Base-by-base conservation (phyloP, 2,888 invertebrate genomes). In the Cheilosia vernalis region DNA sequence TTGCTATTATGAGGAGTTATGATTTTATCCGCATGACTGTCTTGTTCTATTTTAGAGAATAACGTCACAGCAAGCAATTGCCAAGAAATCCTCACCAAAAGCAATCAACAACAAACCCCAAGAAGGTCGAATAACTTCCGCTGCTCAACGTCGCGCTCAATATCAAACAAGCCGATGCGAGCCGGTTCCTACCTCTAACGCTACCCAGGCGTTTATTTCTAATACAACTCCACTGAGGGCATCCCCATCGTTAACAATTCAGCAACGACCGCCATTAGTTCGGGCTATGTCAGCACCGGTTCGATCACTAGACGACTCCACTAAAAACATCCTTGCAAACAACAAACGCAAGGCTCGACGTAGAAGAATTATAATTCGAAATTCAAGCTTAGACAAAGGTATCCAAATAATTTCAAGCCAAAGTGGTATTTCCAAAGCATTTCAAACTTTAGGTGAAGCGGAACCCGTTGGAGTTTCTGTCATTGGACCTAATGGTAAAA, bases 211-310 rank as follows among this genome's bases (percentile, higher is more conserved):
- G 9, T 24, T 55, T 42, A n/a, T 64, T 9, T 69, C 63, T 4
- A 78, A 42, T 9, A 10, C 42, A 42, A 55, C 55, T 17, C 15
- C 60, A 33, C 70, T 89, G 44, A 89, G 87, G 76, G 88, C 88
- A 17, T 87, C 89, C 17, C 89, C 90, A 27, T 89, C 90, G 3
- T 60, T 90, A 70, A 90, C 89, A 1, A 88, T 91, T 42, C 90
- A 90, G 79, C 88, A 89, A 47, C 90, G 91, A 58, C 90, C 92
- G 73, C 92, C 92, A 30, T 88, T 92, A 88, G 89, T 91, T 74
- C 91, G 92, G 88, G 92, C 92, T 88, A 92, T 92, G 92, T 92
- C 92, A 85, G 92, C 92, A 87, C 92, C 92, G 66, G 91, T 92
- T 63, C 92, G 92, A 10, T 88, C 89, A 72, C 70, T 88, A 78